Evolutionary conservation across 2,797 vertebrate genomes (phyloP).

Genomic region (Mastacembelus armatus): DNA sequence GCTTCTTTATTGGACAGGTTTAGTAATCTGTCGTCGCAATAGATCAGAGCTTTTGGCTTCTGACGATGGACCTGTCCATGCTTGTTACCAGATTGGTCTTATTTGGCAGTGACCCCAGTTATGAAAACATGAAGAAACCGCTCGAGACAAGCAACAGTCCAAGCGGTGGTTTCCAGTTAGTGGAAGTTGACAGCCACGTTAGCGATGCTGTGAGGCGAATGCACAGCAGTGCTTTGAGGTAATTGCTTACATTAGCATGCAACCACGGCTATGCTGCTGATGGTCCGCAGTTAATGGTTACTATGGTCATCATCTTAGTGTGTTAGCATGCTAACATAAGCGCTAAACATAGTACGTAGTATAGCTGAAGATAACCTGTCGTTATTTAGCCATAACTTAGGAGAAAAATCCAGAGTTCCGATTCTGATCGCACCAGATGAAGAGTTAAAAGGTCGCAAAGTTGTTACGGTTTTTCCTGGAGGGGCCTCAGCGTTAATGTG

Average conservation of each 20-base stretch:
- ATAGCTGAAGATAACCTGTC: neutral
- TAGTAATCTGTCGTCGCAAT: constrained; percentile 19
- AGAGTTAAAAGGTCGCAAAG: too few relatives aligned
- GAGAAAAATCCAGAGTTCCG: too few relatives aligned
- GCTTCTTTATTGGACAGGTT: constrained; percentile 26
- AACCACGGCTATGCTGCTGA: neutral
- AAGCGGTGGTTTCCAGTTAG: too few relatives aligned
- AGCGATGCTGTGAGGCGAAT: too few relatives aligned
- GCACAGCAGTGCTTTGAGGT: neutral
- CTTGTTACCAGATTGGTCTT: constrained; percentile 19
- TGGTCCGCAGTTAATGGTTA: neutral
- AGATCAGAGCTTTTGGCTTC: constrained; percentile 26
- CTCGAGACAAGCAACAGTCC: constrained; percentile 2
- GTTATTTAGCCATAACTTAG: neutral
- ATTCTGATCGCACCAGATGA: too few relatives aligned
- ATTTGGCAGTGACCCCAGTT: constrained; percentile 19
- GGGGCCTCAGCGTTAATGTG: too few relatives aligned
- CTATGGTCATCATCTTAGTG: neutral
- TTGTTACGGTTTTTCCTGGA: too few relatives aligned
- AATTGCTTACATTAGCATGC: neutral
- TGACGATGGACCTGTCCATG: constrained; percentile 24
- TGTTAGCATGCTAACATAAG: neutral
- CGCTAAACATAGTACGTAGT: neutral
- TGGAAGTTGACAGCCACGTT: too few relatives aligned
- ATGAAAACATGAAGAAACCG: constrained; percentile 19